phyloP scores from a whole-genome alignment of 2,113 vertebrate species.

The Octodon degus region DNA sequence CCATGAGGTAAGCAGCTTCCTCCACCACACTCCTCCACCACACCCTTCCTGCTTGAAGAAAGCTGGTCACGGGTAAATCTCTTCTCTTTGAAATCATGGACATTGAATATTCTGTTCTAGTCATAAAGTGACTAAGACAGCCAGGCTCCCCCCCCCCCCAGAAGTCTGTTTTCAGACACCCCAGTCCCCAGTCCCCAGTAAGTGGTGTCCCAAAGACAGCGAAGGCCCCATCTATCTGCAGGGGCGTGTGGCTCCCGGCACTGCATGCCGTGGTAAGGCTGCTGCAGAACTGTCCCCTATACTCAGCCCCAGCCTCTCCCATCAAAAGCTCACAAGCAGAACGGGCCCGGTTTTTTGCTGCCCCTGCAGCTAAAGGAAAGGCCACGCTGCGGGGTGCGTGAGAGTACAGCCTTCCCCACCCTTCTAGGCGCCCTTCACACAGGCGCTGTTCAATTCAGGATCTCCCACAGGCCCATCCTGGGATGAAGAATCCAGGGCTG shows the following conservation, averaged over 20 bases:
- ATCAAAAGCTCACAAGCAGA: background rate
- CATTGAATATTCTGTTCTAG: background rate
- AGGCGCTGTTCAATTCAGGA: background rate
- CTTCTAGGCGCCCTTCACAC: fast-evolving
- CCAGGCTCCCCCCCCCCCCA: too few relatives aligned
- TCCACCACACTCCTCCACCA: background rate
- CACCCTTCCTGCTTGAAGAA: background rate
- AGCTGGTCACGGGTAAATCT: background rate
- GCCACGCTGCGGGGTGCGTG: fast-evolving
- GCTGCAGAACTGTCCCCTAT: background rate
- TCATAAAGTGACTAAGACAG: background rate
- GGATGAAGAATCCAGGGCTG: fast-evolving
- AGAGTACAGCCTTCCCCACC: background rate
- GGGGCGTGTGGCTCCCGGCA: background rate
- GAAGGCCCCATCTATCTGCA: background rate
- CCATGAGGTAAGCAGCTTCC: background rate
- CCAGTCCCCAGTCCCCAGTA: background rate
- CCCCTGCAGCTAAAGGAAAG: background rate
- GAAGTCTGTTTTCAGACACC: background rate
- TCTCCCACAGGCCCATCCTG: background rate
- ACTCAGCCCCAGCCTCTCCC: fast-evolving
- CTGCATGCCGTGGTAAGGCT: background rate
- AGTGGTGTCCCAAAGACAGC: background rate
- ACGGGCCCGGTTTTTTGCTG: background rate
- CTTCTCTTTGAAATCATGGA: background rate